Evolutionary conservation across 2,797 vertebrate species (phyloP).

Genomic region (Okamejei kenojei): DNA sequence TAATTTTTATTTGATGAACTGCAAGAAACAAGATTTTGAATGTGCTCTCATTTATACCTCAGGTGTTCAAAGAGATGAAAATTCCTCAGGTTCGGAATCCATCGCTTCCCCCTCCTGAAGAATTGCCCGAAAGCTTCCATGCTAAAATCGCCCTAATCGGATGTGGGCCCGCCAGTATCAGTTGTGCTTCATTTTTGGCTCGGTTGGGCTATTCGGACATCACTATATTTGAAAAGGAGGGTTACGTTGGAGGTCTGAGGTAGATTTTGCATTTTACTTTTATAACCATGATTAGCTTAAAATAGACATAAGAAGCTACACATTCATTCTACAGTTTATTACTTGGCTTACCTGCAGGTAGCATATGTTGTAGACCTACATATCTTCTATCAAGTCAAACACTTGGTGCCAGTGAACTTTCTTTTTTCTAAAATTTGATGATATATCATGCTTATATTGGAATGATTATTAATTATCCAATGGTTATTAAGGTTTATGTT

Average conservation of each 20-base stretch:
- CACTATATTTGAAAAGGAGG: slow-evolving; percentile 83
- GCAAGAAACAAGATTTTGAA: not conserved
- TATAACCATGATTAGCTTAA: not conserved
- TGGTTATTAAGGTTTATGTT: not conserved
- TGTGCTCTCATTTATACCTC: slow-evolving; percentile 11
- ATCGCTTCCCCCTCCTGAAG: slow-evolving; percentile 60
- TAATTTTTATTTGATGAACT: not conserved
- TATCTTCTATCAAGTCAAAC: not conserved
- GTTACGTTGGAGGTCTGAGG: slow-evolving; percentile 83
- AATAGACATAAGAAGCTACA: not conserved
- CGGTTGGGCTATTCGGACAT: slow-evolving; percentile 82
- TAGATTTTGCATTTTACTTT: slow-evolving; percentile 49
- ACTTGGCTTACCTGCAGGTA: not conserved
- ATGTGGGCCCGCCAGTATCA: slow-evolving; percentile 82
- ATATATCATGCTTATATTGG: not conserved
- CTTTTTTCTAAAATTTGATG: not conserved
- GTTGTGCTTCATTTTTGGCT: slow-evolving; percentile 83
- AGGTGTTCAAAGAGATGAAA: slow-evolving; percentile 90
- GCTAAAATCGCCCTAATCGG: slow-evolving; percentile 81
- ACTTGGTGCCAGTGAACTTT: no score
- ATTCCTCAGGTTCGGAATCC: slow-evolving; percentile 79
- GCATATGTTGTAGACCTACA: not conserved
- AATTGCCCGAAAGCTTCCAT: slow-evolving; percentile 72
- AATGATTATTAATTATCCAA: not conserved
- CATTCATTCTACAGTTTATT: not conserved